Conservation (phyloP, 2,113 vertebrate genomes). For the Dromas ardeola region DNA sequence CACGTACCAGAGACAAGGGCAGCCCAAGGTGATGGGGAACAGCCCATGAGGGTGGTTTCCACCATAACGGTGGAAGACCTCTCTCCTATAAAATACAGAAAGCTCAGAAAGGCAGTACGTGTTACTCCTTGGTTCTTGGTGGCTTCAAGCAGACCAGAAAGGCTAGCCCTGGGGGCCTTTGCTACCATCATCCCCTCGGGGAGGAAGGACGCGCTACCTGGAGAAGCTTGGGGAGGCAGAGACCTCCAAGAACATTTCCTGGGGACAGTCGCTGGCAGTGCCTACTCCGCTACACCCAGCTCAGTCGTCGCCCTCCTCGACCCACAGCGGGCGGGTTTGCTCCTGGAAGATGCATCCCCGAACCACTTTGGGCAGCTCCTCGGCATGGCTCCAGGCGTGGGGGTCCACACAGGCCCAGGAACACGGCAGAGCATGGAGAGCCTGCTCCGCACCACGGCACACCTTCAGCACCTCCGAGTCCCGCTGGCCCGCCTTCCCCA, state of each 20-base stretch:
- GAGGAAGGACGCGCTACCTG: background rate
- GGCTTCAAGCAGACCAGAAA: background rate
- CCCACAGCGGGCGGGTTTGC: constrained; percentile 75
- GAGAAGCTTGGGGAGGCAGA: background rate
- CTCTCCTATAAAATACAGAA: background rate
- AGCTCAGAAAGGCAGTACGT: background rate
- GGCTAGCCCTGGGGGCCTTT: background rate
- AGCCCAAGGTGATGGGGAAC: background rate
- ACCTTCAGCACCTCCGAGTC: constrained; percentile 75
- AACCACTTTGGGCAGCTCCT: constrained; percentile 78
- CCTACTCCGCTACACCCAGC: background rate
- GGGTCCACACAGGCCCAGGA: constrained; percentile 70
- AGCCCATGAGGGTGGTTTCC: background rate
- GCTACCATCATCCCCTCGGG: background rate
- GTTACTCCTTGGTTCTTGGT: background rate
- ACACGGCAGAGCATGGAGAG: constrained; percentile 67
- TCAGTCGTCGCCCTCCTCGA: constrained; percentile 56
- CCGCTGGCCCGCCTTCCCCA: constrained; percentile 63
- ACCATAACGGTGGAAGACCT: fast-evolving
- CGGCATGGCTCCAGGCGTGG: constrained; percentile 43
- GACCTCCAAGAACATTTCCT: background rate
- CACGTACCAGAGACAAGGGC: background rate
- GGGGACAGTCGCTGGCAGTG: background rate
- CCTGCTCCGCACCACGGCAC: constrained; percentile 53
- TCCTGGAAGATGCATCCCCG: constrained; percentile 77